Conservation (phyloP, 2,888 invertebrate genomes). For the Onchidella celtica region DNA sequence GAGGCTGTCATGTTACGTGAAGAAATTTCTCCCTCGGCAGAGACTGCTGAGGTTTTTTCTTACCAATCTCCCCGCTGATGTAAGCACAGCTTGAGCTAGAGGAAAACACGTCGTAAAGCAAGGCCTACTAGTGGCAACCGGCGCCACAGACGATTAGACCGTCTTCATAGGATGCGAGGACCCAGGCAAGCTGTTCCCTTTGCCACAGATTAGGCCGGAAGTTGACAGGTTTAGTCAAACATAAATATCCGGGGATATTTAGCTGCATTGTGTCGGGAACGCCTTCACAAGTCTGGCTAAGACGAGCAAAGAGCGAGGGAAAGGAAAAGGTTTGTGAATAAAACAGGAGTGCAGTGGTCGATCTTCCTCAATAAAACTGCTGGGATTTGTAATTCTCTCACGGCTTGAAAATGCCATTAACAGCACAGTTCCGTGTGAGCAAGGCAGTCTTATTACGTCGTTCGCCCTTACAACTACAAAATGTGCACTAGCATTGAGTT, state of each 20-base stretch:
- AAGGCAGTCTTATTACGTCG: too few species aligned
- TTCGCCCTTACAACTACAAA: not conserved
- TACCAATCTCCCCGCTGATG: constrained; percentile 19
- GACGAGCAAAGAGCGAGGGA: too few species aligned
- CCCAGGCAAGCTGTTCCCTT: not conserved
- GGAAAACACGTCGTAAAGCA: constrained; percentile 8
- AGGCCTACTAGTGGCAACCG: not conserved
- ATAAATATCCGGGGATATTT: constrained; percentile 7
- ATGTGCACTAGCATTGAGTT: not conserved
- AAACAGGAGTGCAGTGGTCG: too few species aligned
- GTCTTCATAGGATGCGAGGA: not conserved
- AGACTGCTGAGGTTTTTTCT: too few species aligned
- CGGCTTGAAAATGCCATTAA: too few species aligned
- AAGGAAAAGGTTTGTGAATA: too few species aligned
- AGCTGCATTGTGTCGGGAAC: too few species aligned
- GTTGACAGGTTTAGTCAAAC: constrained; percentile 21
- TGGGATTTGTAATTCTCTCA: too few species aligned
- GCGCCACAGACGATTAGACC: constrained; percentile 3
- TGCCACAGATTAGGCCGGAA: constrained; percentile 10
- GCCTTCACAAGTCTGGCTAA: too few species aligned
- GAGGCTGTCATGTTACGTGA: not conserved
- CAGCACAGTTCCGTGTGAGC: too few species aligned
- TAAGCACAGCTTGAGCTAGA: not conserved
- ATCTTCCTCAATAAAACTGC: too few species aligned
- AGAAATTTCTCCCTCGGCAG: constrained; percentile 7